A percentile compares a stretch with the other conserved stretches of the same genome.
Evolutionary conservation across 2,797 vertebrate genomes (phyloP).

Genomic region (Gallirallus australis): DNA sequence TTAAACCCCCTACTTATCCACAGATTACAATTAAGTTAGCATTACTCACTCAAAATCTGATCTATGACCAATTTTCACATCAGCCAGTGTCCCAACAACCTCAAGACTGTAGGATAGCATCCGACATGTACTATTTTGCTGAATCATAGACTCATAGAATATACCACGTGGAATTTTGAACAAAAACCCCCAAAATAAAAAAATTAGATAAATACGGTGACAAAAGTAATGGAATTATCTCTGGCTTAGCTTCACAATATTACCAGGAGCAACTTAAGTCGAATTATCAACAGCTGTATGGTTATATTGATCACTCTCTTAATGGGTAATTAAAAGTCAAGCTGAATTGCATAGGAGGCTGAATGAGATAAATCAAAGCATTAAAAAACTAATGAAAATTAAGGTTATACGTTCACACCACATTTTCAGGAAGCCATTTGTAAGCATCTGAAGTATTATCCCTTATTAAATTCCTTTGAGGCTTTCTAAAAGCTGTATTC

Average conservation of each 20-base stretch:
- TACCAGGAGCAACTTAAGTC: neutral
- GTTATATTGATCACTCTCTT: neutral
- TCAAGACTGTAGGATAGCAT: neutral
- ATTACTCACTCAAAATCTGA: neutral
- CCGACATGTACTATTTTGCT: neutral
- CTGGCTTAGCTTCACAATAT: neutral
- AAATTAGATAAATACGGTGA: neutral
- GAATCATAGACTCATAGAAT: neutral
- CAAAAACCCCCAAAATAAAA: neutral
- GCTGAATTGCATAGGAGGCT: neutral
- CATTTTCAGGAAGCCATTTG: neutral
- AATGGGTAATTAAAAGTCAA: conserved; percentile 33
- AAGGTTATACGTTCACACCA: neutral
- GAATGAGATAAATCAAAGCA: conserved; percentile 15
- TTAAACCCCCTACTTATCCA: neutral
- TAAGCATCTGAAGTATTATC: neutral
- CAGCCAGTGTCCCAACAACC: neutral
- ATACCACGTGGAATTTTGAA: neutral
- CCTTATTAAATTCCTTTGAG: neutral
- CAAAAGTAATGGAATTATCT: neutral
- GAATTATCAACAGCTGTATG: neutral
- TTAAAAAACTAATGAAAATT: conserved; percentile 36
- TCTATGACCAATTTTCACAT: neutral
- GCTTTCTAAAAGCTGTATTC: neutral
- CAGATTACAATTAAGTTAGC: neutral